These are phyloP conservation scores for Bombycilla garrulus DNA, from an alignment of 2,113 vertebrate genomes.

Conservation along the genomic window DNA sequence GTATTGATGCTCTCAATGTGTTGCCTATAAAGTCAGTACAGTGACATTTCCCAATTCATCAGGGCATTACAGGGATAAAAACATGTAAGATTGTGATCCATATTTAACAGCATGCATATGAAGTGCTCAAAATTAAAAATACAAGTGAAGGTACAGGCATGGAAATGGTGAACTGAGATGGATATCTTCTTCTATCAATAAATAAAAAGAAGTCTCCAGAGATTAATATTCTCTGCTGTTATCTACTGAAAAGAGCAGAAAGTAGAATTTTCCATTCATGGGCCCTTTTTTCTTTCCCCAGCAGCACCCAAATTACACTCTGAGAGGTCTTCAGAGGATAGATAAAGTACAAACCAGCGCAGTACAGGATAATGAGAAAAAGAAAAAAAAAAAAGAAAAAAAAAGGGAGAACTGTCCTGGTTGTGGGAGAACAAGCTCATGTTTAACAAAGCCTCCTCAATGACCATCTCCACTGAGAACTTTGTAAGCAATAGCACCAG, in stretches of 20 bases:
- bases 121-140: background rate
- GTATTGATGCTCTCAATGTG: background rate
- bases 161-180: background rate
- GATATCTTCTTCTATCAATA: background rate
- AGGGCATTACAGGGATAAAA: background rate
- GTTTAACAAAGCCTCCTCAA: background rate
- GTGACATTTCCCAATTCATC: background rate
- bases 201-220: background rate
- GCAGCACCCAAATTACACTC: background rate
- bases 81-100: background rate
- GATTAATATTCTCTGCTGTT: background rate
- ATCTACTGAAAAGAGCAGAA: background rate
- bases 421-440: background rate
- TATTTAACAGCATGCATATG: background rate
- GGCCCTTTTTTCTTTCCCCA: background rate
- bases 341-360: background rate
- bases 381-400: background rate
- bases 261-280: background rate
- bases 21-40: background rate
- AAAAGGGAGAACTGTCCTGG: background rate
- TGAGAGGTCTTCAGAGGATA: background rate
- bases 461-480: background rate
- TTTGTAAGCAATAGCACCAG: background rate
- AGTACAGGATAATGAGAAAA: background rate
- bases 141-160: background rate